Base-by-base conservation (phyloP, 2,888 invertebrate genomes). In the Frankliniella fusca region DNA sequence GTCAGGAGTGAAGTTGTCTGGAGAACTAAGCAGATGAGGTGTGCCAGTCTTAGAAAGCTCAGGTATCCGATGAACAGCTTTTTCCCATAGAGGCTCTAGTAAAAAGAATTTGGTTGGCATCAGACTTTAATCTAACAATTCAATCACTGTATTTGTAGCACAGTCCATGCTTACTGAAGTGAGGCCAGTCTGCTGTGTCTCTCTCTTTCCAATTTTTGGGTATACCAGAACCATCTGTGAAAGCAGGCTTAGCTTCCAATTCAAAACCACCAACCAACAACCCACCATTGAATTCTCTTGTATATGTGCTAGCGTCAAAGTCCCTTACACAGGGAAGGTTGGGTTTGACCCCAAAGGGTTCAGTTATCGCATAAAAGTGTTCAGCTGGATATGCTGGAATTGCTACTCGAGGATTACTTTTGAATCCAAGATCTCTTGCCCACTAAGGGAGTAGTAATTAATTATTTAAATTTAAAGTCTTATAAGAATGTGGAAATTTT, bases 1-100 rank as follows among this genome's bases (percentile, higher is more conserved):
- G 88, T 93, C 93, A 0, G 93, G 93, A 8, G 93, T 93, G 87
- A 93, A 93, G 87, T 91, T 93, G 87, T 93, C 93, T 1, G 93
- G 92, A 48, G 92, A 92, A 85, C 93, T 93, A 11, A 90, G 89
- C 48, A 93, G 87, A 82, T 89, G 88, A 28, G 91, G 90, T 54
- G 90, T 87, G 83, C 88, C 87, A 49, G 90, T 88, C 83, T 89
- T 88, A 81, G 88, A 88, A 82, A 93, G 87, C 81, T 90, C 86
- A 20, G 93, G 93, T 83, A 93, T 86, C 85, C 93, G 87, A 84
- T 90, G 87, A 38, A 89, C 86, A 48, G 90, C 89, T 85, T 88
- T 89, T 83, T 90, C 88, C 91, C 91, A 91, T 20, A 90, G 86
- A 27, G 90, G 89, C 84, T 86, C 90, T 89, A 84, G 83, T 86